Evolutionary conservation across 2,888 invertebrate species (phyloP), one percentile per base, ranked within the genome.

Genomic region (Acleris cristana): DNA sequence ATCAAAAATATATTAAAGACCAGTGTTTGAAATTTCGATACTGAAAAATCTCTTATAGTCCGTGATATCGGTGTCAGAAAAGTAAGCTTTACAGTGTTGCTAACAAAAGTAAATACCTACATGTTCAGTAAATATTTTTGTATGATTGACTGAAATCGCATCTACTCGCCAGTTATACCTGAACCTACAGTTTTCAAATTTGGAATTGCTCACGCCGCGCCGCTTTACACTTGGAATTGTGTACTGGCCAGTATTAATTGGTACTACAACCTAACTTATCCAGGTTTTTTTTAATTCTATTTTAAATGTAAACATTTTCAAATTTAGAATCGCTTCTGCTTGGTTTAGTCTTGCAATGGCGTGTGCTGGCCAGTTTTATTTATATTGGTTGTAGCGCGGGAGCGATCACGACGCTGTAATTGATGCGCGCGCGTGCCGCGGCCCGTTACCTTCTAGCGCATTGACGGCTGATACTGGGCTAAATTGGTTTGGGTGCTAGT

Each of bases 321-420:
- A 51, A 52, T 48, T 48, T 52, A 19, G 21, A 66, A 52, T 63
- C 63, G 67, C 63, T 21, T 67, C 62, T 62, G 53, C 62, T 57
- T 48, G 48, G 23, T 53, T 48, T 67, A 63, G 23, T 63, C 62
- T 67, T 40, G 14, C 19, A 26, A 64, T 72, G 74, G 76, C 81
- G 84, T 84, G 84, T 82, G 86, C 82, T 81, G 85, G 83, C 80
- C 80, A 81, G 84, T 84, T 89, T 90, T 91, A 90, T 91, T 90
- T 91, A 90, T 90, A 91, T 88, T 85, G 85, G 82, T 84, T 82
- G 87, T 87, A 87, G 87, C 86, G 90, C 89, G 86, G 91, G 87
- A 89, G 92, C 91, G 89, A 85, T 90, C 92, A 91, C 92, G 92
- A 90, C 81, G 82, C 75, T 79, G 88, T 92, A 92, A 92, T 91